These are phyloP conservation scores for Erpobdella octoculata DNA, from an alignment of 2,888 invertebrate genomes.

Conservation along the genomic window DNA sequence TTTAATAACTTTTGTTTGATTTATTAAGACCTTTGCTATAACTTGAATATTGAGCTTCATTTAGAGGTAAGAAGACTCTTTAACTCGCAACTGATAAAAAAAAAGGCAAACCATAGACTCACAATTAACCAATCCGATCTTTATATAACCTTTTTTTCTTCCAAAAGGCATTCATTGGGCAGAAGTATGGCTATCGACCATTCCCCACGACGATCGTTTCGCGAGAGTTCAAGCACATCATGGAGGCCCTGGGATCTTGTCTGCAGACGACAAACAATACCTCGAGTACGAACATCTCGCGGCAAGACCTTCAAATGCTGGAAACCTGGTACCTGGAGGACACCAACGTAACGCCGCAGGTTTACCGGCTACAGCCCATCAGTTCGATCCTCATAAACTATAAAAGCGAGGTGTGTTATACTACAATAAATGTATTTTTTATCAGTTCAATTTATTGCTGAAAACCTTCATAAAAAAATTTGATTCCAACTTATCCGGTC, in stretches of 20 bases:
- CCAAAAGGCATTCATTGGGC: conserved; percentile 48
- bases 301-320: conserved; percentile 36
- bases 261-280: conserved; percentile 35
- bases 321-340: conserved; percentile 44
- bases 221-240: conserved; percentile 41
- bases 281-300: background rate
- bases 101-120: too few species aligned
- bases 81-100: background rate
- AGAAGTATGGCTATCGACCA: conserved; percentile 45
- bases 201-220: conserved; percentile 42
- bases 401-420: conserved; percentile 35
- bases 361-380: conserved; percentile 43
- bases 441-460: too few species aligned
- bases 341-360: conserved; percentile 42
- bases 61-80: too few species aligned
- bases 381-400: conserved; percentile 35
- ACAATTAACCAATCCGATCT: too few species aligned
- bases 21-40: too few species aligned
- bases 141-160: too few species aligned
- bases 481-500: background rate
- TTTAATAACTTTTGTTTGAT: too few species aligned
- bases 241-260: conserved; percentile 35
- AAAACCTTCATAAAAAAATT: too few species aligned
- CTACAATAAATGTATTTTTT: too few species aligned
- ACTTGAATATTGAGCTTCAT: too few species aligned